Conservation (phyloP, 1,140 invertebrate species). For the Melipona quadrifasciata region DNA sequence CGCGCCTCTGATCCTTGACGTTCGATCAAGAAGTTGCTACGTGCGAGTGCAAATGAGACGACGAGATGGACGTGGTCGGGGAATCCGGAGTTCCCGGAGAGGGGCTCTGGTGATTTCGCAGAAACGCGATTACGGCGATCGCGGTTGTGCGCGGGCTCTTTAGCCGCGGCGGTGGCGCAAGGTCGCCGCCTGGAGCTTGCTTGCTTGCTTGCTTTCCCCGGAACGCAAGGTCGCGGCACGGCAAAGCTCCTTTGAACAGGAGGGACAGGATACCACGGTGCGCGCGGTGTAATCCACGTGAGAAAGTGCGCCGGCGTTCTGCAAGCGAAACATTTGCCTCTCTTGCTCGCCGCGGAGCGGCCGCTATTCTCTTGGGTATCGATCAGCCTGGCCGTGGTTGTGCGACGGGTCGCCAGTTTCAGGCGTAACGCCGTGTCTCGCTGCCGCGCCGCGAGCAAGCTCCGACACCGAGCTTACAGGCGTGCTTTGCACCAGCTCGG, state of each 20-base stretch:
- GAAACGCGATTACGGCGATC: slow-evolving; percentile 3
- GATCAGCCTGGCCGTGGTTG: slow-evolving; percentile 64
- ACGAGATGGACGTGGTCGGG: neutral
- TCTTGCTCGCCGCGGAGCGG: slow-evolving; percentile 33
- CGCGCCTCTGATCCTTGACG: too few relatives aligned
- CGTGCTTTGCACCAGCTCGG: neutral
- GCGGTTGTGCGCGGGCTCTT: neutral
- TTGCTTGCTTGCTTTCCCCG: slow-evolving; percentile 25
- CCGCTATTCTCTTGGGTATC: slow-evolving; percentile 66
- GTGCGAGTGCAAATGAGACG: neutral
- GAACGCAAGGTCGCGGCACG: slow-evolving; percentile 33
- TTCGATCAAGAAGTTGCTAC: neutral
- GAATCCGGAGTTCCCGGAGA: neutral
- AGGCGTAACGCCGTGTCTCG: slow-evolving; percentile 64
- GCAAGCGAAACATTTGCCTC: slow-evolving; percentile 50
- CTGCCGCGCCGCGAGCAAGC: slow-evolving; percentile 46
- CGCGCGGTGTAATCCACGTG: slow-evolving; percentile 63
- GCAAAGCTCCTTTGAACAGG: slow-evolving; percentile 18
- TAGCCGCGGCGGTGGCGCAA: slow-evolving; percentile 2
- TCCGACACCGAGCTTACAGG: neutral
- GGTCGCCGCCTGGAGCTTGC: slow-evolving; percentile 32
- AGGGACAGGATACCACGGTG: slow-evolving; percentile 15
- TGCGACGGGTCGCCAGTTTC: slow-evolving; percentile 63
- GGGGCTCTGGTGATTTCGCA: neutral
- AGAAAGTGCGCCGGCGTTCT: slow-evolving; percentile 71